phyloP scores from a whole-genome alignment of 2,888 invertebrate species.

The Palloptera scutellata region DNA sequence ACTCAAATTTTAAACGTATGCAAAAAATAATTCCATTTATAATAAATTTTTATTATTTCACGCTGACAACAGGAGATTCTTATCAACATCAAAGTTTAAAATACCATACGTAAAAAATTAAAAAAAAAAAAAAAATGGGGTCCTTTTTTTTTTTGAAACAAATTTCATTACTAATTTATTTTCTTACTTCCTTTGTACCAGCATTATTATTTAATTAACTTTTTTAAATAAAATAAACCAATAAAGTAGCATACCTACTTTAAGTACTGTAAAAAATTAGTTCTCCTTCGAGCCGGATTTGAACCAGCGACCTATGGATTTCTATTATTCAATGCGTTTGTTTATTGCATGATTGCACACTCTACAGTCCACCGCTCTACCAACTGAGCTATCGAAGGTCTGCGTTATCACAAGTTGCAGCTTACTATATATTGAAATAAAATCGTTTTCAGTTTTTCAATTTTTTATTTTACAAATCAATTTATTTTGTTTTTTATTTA shows the following conservation, averaged over 20 bases:
- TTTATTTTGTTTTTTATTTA: no score
- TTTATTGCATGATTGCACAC: neutral
- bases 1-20: no score
- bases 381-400: constrained; percentile 62
- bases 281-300: constrained; percentile 59
- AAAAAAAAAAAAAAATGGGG: neutral
- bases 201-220: no score
- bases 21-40: no score
- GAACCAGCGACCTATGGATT: constrained; percentile 60
- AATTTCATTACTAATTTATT: no score
- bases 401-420: neutral
- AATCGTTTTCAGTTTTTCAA: neutral
- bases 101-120: neutral
- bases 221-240: no score
- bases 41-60: no score
- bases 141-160: neutral
- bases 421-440: neutral
- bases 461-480: no score
- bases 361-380: constrained; percentile 62
- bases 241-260: no score
- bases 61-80: no score
- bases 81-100: no score
- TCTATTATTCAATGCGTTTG: constrained; percentile 17
- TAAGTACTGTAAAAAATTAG: neutral
- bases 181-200: no score